Evolutionary conservation across 2,113 vertebrate genomes (phyloP).

Genomic region (Pampusana beccarii): DNA sequence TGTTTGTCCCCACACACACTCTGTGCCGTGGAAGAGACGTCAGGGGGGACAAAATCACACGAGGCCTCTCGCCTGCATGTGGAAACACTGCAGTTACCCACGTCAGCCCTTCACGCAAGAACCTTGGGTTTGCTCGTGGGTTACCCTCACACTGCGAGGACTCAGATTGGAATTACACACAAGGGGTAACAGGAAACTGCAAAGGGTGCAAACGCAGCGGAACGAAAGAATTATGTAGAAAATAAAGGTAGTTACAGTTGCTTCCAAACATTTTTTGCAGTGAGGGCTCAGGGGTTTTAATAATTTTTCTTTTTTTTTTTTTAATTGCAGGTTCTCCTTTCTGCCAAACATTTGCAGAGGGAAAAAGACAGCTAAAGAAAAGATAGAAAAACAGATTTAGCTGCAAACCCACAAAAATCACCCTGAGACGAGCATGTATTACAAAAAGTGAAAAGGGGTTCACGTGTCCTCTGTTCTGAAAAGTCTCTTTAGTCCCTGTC

Average conservation of each 20-base stretch:
- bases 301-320: not conserved
- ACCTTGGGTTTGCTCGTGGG: accelerated
- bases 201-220: not conserved
- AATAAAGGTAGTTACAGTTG: constrained; percentile 44
- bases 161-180: not conserved
- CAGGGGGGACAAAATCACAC: accelerated
- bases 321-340: not conserved
- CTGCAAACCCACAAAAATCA: constrained; percentile 16
- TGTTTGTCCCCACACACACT: not conserved
- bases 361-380: not conserved
- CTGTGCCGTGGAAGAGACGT: too few relatives aligned
- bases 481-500: not conserved
- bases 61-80: not conserved
- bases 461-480: not conserved
- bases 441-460: not conserved
- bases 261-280: constrained; percentile 31
- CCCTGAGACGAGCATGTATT: not conserved
- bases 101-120: not conserved
- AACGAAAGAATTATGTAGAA: not conserved
- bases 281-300: constrained; percentile 19
- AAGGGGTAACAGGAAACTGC: not conserved
- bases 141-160: not conserved
- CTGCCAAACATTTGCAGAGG: constrained; percentile 29
- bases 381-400: not conserved
- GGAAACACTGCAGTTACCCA: not conserved